Conservation (phyloP, 2,888 invertebrate genomes). For the Trissoscelio sp. region DNA sequence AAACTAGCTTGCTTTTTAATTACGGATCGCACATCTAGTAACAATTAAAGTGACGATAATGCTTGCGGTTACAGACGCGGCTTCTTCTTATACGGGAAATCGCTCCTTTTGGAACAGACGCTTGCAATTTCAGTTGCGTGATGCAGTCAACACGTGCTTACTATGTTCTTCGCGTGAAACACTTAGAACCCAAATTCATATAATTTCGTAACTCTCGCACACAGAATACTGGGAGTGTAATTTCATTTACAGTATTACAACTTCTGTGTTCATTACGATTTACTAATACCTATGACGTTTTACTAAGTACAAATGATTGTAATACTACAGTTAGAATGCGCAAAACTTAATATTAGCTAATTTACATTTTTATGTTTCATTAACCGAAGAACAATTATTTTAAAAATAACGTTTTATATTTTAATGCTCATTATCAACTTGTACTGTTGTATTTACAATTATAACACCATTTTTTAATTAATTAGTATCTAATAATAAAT, state of each 20-base stretch:
- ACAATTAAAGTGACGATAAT: slow-evolving; percentile 30
- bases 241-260: slow-evolving; percentile 5
- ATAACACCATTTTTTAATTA: too few species aligned
- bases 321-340: too few species aligned
- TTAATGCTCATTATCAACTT: neutral
- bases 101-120: slow-evolving; percentile 19
- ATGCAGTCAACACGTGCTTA: slow-evolving; percentile 49
- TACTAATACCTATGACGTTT: too few species aligned
- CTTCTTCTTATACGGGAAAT: slow-evolving; percentile 12
- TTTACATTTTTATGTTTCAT: neutral
- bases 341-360: neutral
- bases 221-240: slow-evolving; percentile 1
- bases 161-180: slow-evolving; percentile 14
- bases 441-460: neutral
- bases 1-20: slow-evolving; percentile 54
- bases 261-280: neutral
- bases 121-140: slow-evolving; percentile 41
- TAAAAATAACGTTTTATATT: too few species aligned
- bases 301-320: too few species aligned
- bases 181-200: slow-evolving; percentile 24
- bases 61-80: neutral
- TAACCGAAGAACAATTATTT: neutral
- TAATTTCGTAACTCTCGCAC: slow-evolving; percentile 20
- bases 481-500: neutral
- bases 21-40: slow-evolving; percentile 4